phyloP scores from a whole-genome alignment of 2,113 vertebrate genomes.

The Mystacornis crossleyi region DNA sequence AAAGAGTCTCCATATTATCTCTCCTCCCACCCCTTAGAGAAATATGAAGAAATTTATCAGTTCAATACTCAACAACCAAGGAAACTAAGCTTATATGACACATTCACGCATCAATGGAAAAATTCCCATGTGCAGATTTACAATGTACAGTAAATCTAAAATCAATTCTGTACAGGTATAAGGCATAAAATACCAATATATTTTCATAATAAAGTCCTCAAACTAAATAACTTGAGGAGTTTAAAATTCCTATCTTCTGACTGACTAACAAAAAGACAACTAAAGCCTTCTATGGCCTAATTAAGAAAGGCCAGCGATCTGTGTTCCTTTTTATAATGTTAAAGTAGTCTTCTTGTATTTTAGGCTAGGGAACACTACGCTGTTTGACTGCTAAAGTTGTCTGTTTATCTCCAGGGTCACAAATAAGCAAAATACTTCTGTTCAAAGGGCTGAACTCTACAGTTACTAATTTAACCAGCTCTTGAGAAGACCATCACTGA shows the following conservation, averaged over 20 bases:
- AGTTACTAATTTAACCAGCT: not conserved
- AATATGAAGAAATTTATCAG: not conserved
- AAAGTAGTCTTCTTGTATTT: not conserved
- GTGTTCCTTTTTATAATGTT: not conserved
- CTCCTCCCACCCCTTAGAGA: not conserved
- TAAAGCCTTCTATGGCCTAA: not conserved
- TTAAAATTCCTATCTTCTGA: not conserved
- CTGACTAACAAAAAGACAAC: not conserved
- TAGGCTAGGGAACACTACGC: not conserved
- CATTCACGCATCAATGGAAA: not conserved
- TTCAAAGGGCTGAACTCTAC: not conserved
- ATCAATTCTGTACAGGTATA: not conserved
- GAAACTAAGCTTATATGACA: not conserved
- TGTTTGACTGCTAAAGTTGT: not conserved
- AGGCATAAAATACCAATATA: not conserved
- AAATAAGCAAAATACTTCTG: not conserved
- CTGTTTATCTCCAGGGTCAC: not conserved
- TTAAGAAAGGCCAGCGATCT: rapidly evolving
- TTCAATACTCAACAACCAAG: not conserved
- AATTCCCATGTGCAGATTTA: not conserved
- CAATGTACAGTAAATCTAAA: not conserved
- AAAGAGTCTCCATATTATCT: not conserved
- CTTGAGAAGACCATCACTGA: not conserved
- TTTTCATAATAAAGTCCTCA: not conserved
- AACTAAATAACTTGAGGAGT: not conserved